Evolutionary conservation across 2,113 vertebrate species (phyloP), one percentile per base, ranked within the genome.

Genomic region (Scartelaos histophorus): DNA sequence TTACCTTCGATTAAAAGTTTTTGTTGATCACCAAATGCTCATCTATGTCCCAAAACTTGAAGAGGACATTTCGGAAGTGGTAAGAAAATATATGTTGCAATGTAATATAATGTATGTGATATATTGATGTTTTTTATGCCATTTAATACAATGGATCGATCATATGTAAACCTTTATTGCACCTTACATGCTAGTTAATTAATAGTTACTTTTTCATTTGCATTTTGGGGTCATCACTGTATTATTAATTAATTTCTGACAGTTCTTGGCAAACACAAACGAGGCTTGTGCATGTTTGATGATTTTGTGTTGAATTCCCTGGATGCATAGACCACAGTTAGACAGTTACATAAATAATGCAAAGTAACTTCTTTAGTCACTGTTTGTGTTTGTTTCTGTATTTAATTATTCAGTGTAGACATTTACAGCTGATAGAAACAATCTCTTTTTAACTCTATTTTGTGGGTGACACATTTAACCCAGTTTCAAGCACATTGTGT

Each of bases 1-100:
- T 85, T 98, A 96, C 85, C 87, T 99, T 73, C 93, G 93, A 46
- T 89, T 99, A 45, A 98, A 96, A 75, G 95, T 98, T 80, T 91
- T 95, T 17, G 75, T 93, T 0, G 94, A 95, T 56, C 93, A 92
- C 88, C 92, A 94, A 76, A 91, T 93, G 53, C 95, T 94, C 16
- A 84, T 93, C 65, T 98, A 95, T 0, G 64, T 97, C 10, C 98
- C 98, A 4, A 94, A 94, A 85, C 91, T 92, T 0, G 96, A 98
- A 58, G 97, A 98, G 86, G 96, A 98, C 86, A 91, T 98, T 84
- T 96, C 95, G 6, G 98, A 99, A 73, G 87, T 98, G 96, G 98
- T 98, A 94, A 96, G 92, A 29, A 81, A n/a, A 49, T 24, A 66
- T 24, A 5, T 57, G 12, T 24, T 5, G 4, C 10, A 56, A 22